phyloP scores from a whole-genome alignment of 1,140 invertebrate species.

The Pygmarrhopalites habei region DNA sequence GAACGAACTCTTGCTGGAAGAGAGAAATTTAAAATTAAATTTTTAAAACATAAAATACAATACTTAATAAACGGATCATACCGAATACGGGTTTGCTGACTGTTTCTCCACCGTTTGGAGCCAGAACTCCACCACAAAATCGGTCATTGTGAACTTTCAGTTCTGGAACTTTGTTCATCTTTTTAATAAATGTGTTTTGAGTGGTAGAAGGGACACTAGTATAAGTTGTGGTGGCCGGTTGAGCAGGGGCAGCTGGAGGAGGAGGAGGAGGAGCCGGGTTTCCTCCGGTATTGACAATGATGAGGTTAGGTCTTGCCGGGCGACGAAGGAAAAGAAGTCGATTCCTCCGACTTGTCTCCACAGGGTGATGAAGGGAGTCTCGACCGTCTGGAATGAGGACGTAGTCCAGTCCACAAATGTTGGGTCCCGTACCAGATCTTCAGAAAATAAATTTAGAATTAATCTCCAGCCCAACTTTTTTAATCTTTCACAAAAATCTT shows the following conservation, averaged over 20 bases:
- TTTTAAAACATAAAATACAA: neutral
- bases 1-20: constrained; percentile 28
- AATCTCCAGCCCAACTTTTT: neutral
- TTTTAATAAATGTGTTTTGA: neutral
- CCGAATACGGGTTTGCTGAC: constrained; percentile 28
- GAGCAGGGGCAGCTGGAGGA: neutral
- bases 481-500: constrained; percentile 11
- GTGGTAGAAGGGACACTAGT: neutral
- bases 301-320: neutral
- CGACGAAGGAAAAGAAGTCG: constrained; percentile 25
- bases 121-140: constrained; percentile 32
- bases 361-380: constrained; percentile 4
- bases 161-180: neutral
- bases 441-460: constrained; percentile 9
- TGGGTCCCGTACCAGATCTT: constrained; percentile 31
- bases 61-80: constrained; percentile 10
- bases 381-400: constrained; percentile 34
- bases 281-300: neutral
- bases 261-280: neutral
- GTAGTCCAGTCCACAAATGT: constrained; percentile 31
- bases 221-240: neutral
- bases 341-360: neutral
- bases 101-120: constrained; percentile 23
- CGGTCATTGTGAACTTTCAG: constrained; percentile 16
- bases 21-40: neutral